phyloP scores from a whole-genome alignment of 1,140 invertebrate genomes.

The Pomacea maculata region DNA sequence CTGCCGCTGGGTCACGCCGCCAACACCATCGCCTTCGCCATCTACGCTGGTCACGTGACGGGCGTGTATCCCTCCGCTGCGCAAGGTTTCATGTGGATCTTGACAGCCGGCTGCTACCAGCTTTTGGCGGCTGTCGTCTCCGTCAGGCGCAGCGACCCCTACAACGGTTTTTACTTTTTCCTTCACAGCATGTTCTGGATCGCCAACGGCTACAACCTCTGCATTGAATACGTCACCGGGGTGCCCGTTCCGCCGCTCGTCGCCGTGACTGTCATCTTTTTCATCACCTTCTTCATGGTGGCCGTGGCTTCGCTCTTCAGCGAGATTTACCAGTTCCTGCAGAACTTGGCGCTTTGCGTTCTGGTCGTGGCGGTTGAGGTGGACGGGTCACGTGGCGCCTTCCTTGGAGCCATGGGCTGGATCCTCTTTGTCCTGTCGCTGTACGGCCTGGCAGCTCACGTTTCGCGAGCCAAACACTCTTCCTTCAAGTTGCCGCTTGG shows the following conservation, averaged over 20 bases:
- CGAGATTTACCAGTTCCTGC: constrained; percentile 43
- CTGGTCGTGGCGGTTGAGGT: constrained; percentile 40
- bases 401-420: constrained; percentile 43
- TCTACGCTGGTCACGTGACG: constrained; percentile 39
- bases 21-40: constrained; percentile 40
- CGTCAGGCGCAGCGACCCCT: constrained; percentile 33
- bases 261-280: constrained; percentile 37
- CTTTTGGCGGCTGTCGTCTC: constrained; percentile 33
- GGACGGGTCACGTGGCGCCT: constrained; percentile 27
- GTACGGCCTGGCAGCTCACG: constrained; percentile 42
- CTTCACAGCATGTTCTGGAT: constrained; percentile 46
- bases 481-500: constrained; percentile 41
- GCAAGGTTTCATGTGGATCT: constrained; percentile 41
- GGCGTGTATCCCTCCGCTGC: constrained; percentile 26
- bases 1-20: constrained; percentile 41
- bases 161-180: constrained; percentile 33
- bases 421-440: constrained; percentile 45
- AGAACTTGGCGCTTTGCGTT: constrained; percentile 37
- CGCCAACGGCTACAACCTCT: constrained; percentile 35
- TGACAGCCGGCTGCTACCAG: constrained; percentile 41
- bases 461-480: constrained; percentile 27
- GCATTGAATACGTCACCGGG: constrained; percentile 26
- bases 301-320: constrained; percentile 30
- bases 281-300: constrained; percentile 33
- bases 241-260: constrained; percentile 23